These are phyloP conservation scores for Todus mexicanus DNA, from an alignment of 2,797 vertebrate genomes.

Conservation along the genomic window DNA sequence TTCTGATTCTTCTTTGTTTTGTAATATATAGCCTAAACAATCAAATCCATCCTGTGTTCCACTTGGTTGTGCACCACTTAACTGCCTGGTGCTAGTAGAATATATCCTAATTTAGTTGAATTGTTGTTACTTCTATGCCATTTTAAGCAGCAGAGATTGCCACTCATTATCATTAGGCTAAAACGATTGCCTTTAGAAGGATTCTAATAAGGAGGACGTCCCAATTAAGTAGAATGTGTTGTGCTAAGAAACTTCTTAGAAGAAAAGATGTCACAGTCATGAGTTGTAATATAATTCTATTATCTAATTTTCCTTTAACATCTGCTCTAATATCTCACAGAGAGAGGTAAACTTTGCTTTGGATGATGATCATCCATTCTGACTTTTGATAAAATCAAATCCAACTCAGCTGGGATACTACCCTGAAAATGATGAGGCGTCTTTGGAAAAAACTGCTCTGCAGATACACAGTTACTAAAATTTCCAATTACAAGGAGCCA, in stretches of 20 bases:
- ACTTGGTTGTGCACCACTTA: slow-evolving; percentile 50
- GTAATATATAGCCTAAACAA: not conserved
- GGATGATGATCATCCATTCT: not conserved
- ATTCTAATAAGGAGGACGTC: not conserved
- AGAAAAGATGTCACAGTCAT: not conserved
- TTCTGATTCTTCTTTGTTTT: slow-evolving; percentile 3
- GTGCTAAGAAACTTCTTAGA: not conserved
- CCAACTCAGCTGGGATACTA: not conserved
- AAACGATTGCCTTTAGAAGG: slow-evolving; percentile 24
- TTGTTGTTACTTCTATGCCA: slow-evolving; percentile 42
- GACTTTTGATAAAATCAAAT: not conserved
- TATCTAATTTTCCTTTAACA: not conserved
- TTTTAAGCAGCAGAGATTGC: slow-evolving; percentile 54
- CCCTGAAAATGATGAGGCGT: not conserved
- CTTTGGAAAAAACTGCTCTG: not conserved
- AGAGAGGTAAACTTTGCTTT: not conserved
- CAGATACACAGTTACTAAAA: not conserved
- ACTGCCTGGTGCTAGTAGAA: slow-evolving; percentile 23
- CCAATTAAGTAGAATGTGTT: slow-evolving; percentile 25
- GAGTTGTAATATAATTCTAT: not conserved
- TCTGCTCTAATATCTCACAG: not conserved
- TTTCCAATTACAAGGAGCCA: not conserved
- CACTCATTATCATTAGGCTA: slow-evolving; percentile 35
- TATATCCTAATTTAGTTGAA: slow-evolving; percentile 49
- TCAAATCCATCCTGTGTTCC: not conserved